Percentiles rank a stretch among this genome's conserved stretches.
Conservation (phyloP, 2,888 invertebrate genomes). For the Napeogenes sylphis region DNA sequence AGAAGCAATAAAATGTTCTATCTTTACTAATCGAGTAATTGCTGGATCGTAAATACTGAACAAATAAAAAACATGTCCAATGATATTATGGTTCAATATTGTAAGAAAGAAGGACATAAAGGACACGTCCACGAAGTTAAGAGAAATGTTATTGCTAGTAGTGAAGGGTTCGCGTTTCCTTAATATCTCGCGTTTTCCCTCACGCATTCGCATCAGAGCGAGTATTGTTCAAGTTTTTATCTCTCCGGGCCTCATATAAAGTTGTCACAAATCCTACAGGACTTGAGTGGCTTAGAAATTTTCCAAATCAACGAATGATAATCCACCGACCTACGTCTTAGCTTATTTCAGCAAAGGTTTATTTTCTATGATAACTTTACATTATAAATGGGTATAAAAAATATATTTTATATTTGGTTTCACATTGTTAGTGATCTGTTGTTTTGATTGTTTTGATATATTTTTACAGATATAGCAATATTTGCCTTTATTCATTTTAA, state of each 20-base stretch:
- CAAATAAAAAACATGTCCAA: no score
- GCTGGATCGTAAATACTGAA: no score
- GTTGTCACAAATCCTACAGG: slow-evolving; percentile 58
- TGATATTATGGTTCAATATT: no score
- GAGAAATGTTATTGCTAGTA: background rate
- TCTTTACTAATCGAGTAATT: no score
- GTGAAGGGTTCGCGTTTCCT: background rate
- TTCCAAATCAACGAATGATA: background rate
- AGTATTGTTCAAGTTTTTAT: slow-evolving; percentile 59
- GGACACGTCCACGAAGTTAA: background rate
- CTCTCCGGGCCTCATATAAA: slow-evolving; percentile 54
- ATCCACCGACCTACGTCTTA: background rate
- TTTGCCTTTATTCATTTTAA: no score
- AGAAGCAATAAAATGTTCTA: no score
- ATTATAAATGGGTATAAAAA: background rate
- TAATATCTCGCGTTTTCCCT: slow-evolving; percentile 13
- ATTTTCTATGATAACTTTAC: background rate
- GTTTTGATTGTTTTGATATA: background rate
- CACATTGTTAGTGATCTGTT: background rate
- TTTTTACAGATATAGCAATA: no score
- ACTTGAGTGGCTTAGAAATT: slow-evolving; percentile 31
- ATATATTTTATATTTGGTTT: background rate
- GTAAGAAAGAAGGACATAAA: background rate
- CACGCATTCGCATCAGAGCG: slow-evolving; percentile 38
- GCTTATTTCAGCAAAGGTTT: background rate